Evolutionary conservation across 1,140 invertebrate genomes (phyloP), one percentile per base, ranked within the genome.

Genomic region (Teleopsis dalmanni): DNA sequence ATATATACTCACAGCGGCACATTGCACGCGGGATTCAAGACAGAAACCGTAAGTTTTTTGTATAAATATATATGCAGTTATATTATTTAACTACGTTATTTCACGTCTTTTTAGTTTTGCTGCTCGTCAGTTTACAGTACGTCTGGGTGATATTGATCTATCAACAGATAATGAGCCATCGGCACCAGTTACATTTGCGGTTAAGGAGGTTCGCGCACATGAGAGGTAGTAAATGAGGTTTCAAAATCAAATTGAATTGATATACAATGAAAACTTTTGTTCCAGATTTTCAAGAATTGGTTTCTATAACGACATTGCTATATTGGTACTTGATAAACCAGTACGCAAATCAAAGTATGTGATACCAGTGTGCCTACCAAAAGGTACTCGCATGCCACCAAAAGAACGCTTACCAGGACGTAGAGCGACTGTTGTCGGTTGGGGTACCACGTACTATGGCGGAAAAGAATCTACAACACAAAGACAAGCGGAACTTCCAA

Each of bases 251-350:
- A 8, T 31, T 31, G 13, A 31, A 35, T 35, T 10, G 19, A n/a
- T n/a, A n/a, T n/a, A n/a, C n/a, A n/a, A n/a, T n/a, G n/a, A n/a
- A n/a, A n/a, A n/a, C n/a, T 7, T 10, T 34, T 22, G 0, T 13
- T 36, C 0, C 14, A 68, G 85, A 51, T 92, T 91, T 73, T 85
- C 81, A 13, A 75, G 88, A 18, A 82, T 88, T 35, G 88, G 88
- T 6, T 94, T 88, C 72, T 93, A 94, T 68, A 95, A 95, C 53
- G 91, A 95, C 57, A 90, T 95, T 48, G 91, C 92, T 2, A 75
- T 71, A 19, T 48, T 71, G 38, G 68, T 71, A 22, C 52, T 71
- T 10, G 81, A 78, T 16, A 75, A 82, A 42, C 81, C 83, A 2
- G 88, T 89, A 6, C 78, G 81, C 50, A 84, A 81, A 63, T 83